Conservation (phyloP, 2,888 invertebrate species). For the Rapana venosa region DNA sequence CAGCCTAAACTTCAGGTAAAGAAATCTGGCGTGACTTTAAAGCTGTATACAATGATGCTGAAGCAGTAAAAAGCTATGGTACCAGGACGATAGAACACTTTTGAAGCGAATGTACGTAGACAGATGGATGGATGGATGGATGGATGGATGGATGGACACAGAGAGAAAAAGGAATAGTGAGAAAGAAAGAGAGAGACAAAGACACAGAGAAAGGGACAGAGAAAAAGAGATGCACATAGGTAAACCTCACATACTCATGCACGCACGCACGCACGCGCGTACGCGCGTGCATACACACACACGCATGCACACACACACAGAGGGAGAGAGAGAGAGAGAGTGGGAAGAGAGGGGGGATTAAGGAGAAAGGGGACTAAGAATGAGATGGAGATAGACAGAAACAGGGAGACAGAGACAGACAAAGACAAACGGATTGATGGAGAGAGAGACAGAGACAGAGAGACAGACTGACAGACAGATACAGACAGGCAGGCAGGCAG, state of each 20-base stretch:
- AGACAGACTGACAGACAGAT: not conserved
- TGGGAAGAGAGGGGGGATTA: not conserved
- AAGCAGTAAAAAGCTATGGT: too few relatives aligned
- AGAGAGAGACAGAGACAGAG: not conserved
- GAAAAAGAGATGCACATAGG: conserved; percentile 4
- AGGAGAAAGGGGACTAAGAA: not conserved
- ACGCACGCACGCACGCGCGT: too few relatives aligned
- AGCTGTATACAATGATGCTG: too few relatives aligned
- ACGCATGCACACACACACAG: not conserved
- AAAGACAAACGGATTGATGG: not conserved
- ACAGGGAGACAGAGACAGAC: not conserved
- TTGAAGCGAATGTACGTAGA: too few relatives aligned
- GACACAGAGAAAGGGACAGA: not conserved
- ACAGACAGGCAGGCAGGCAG: too few relatives aligned
- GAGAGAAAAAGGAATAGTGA: not conserved
- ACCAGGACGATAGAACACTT: too few relatives aligned
- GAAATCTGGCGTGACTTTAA: too few relatives aligned
- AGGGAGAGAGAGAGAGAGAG: conserved; percentile 20
- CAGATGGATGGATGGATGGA: not conserved
- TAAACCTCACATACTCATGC: too few relatives aligned
- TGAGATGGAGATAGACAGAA: not conserved
- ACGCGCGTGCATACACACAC: too few relatives aligned
- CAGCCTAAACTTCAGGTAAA: too few relatives aligned
- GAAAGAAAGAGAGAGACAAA: not conserved
- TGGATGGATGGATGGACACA: not conserved